Conservation (phyloP, 2,113 vertebrate genomes). For the Picathartes gymnocephalus region DNA sequence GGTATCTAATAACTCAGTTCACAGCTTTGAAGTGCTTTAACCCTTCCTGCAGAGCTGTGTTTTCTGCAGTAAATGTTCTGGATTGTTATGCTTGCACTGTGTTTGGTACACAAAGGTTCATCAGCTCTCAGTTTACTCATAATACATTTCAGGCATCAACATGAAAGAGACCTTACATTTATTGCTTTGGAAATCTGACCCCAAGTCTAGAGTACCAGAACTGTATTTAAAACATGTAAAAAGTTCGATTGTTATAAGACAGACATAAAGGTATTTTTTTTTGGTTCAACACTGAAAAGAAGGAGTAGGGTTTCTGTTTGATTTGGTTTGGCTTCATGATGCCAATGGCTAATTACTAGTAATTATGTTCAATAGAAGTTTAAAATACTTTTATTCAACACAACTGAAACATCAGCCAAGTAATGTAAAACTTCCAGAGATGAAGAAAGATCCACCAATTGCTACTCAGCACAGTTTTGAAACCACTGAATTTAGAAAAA, state of each 20-base stretch:
- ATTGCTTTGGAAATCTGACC: constrained; percentile 63
- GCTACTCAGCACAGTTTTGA: background rate
- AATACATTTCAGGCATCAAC: constrained; percentile 67
- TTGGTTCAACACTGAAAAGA: background rate
- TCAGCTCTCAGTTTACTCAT: constrained; percentile 50
- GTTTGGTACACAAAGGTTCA: constrained; percentile 55
- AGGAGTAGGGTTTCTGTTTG: background rate
- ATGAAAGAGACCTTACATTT: constrained; percentile 66
- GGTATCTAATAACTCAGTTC: constrained; percentile 45
- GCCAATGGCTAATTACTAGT: background rate
- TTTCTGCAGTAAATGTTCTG: constrained; percentile 44
- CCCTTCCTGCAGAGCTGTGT: background rate
- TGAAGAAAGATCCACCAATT: background rate
- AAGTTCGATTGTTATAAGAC: constrained; percentile 20
- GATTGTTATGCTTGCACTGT: constrained; percentile 20
- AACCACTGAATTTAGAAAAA: background rate
- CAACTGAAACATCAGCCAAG: background rate
- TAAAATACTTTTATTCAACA: background rate
- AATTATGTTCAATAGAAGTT: background rate
- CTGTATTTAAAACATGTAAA: constrained; percentile 30
- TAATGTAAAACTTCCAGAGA: background rate
- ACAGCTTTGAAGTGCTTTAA: constrained; percentile 24
- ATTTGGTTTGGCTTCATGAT: background rate
- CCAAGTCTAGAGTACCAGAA: constrained; percentile 33
- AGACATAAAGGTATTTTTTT: background rate